Conservation (phyloP, 1,140 invertebrate species). For the Epicauta chinensis region DNA sequence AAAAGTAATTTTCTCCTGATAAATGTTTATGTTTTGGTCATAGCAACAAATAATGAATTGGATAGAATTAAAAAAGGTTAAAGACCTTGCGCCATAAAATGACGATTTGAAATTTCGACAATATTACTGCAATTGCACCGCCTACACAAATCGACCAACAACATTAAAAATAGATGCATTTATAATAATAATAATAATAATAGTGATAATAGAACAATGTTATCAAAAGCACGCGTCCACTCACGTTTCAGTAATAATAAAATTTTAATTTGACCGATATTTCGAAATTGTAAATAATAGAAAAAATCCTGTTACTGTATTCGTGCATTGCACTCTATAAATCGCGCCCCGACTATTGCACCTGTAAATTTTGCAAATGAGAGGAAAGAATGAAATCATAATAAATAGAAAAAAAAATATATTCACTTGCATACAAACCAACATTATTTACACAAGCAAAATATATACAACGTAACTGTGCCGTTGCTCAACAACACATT, state of each 20-base stretch:
- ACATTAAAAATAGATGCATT: no score
- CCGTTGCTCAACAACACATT: constrained; percentile 16
- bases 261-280: constrained; percentile 29
- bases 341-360: constrained; percentile 16
- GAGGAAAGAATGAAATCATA: no score
- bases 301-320: constrained; percentile 18
- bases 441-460: no score
- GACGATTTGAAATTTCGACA: constrained; percentile 6
- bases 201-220: constrained; percentile 10
- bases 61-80: no score
- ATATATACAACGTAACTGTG: constrained; percentile 3
- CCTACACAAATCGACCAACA: neutral
- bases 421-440: constrained; percentile 7
- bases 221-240: constrained; percentile 7
- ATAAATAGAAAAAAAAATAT: neutral
- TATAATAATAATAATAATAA: no score
- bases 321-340: constrained; percentile 23
- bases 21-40: no score
- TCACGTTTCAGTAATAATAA: constrained; percentile 6
- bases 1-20: no score
- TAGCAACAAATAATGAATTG: no score
- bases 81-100: constrained; percentile 5
- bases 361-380: constrained; percentile 21
- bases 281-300: constrained; percentile 11
- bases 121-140: constrained; percentile 5